Evolutionary conservation across 2,888 invertebrate genomes (phyloP), one percentile per base, ranked within the genome.

Genomic region (Thysanoteuthis rhombus): DNA sequence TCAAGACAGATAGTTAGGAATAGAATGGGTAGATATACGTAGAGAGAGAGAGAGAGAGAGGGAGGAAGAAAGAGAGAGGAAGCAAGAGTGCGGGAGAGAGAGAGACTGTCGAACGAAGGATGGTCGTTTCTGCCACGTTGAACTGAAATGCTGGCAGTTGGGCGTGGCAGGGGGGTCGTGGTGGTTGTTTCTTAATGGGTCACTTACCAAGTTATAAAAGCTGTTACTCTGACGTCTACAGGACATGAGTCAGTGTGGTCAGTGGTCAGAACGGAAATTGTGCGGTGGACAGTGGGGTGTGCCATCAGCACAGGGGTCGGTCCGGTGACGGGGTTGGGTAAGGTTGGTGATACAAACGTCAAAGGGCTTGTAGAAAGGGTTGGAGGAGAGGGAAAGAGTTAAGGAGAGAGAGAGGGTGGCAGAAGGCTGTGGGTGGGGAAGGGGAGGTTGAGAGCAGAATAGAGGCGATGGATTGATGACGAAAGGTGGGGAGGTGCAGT

Each of bases 161-260:
- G 75, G 36, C 75, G 75, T 75, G 75, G 16, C 75, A 36, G 28
- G 32, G 58, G 16, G 75, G 12, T n/a, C n/a, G 75, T 36, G 75
- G 10, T 75, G 75, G n/a, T 36, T n/a, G 75, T n/a, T n/a, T n/a
- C n/a, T 75, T 75, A 75, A 75, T 75, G 75, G 75, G 75, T 75
- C 75, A 75, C 75, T 75, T 75, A 75, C 16, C 75, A 75, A 75
- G 75, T 75, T 36, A 75, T 75, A 75, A 75, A 75, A 75, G 75
- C 75, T n/a, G n/a, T 75, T n/a, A 75, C 75, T 75, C n/a, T 75
- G 75, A 75, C 75, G 75, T 75, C 75, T 75, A 36, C 75, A 75
- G 75, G 75, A 75, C 75, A 75, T 75, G 75, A 75, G 75, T 75
- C 75, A 75, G 75, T 75, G 75, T 75, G 75, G 75, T n/a, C 75